Conservation (phyloP, 2,113 vertebrate genomes). For the Amia ocellicauda region DNA sequence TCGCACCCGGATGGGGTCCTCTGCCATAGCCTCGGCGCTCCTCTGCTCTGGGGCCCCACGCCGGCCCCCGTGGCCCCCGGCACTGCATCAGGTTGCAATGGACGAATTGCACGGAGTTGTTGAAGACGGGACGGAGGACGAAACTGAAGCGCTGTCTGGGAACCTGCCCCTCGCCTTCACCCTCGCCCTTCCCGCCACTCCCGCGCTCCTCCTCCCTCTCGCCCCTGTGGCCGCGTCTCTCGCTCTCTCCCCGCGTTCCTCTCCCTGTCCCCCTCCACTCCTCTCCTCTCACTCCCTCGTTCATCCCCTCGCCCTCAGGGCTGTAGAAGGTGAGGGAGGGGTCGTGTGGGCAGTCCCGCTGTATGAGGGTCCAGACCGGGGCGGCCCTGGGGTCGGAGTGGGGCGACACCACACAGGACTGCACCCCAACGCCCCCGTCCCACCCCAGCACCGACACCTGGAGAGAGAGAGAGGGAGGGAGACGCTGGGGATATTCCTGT, state of each 20-base stretch:
- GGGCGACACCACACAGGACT: conserved; percentile 59
- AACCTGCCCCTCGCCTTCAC: neutral
- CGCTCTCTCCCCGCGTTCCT: neutral
- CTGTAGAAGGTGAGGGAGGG: conserved; percentile 41
- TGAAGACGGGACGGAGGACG: conserved; percentile 56
- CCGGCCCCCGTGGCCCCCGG: neutral
- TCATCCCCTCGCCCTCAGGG: conserved; percentile 5
- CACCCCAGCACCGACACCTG: conserved; percentile 52
- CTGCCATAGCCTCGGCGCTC: conserved; percentile 10
- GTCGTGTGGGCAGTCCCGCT: conserved; percentile 50
- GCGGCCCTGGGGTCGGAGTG: conserved; percentile 54
- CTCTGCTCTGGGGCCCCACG: no score
- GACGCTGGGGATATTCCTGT: no score
- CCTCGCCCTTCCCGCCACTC: neutral
- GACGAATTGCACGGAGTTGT: conserved; percentile 69
- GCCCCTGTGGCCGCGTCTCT: neutral
- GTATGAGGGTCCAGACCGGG: conserved; percentile 54
- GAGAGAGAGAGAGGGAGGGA: neutral
- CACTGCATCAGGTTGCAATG: conserved; percentile 68
- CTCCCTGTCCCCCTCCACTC: conserved; percentile 10
- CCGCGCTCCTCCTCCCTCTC: neutral
- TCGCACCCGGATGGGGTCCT: neutral
- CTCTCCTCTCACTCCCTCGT: neutral
- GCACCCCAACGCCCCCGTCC: conserved; percentile 38
- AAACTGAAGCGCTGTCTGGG: conserved; percentile 60